Evolutionary conservation across 2,888 invertebrate species (phyloP), one percentile per base, ranked within the genome.

Genomic region (Ganaspis brasiliensis): DNA sequence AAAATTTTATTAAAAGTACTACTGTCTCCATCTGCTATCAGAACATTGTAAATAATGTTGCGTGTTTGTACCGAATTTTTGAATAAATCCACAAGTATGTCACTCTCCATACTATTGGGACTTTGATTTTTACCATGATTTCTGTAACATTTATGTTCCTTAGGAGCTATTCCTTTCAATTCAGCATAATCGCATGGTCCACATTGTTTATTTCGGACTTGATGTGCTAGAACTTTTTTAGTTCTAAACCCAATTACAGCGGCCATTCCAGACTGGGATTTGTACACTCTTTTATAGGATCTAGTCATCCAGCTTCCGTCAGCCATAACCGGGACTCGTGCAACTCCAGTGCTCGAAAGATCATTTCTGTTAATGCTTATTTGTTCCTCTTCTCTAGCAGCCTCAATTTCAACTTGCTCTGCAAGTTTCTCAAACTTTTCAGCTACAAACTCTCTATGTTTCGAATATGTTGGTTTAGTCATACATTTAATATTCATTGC

Each of bases 31-130:
- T 59, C 72, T 31, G 75, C 61, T 16, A 75, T 37, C 14, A 61
- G 16, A 16, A 71, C 45, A 57, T 56, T 57, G n/a, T 67, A 74
- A n/a, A 74, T 74, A 19, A 73, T 24, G 40, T 57, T 26, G 45
- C 61, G 19, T 26, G 1, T 56, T 19, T 56, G 9, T 4, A 26
- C n/a, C 9, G 37, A 31, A 16, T 4, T 35, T 16, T 37, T 59
- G 16, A 73, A 73, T 10, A 73, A 4, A 21, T 40, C 56, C 24
- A 56, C 57, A 37, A 70, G 40, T 3, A 19, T 49, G 9, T 40
- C 40, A 40, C 40, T 40, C 12, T 40, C 10, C 40, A 40, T 40
- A 12, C 40, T 40, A 12, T 59, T 61, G 1, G 73, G 24, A 21
- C 73, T 73, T 73, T n/a, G 16, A 52, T 63, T n/a, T 26, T n/a